phyloP scores from a whole-genome alignment of 2,113 vertebrate species.

The Rhinoptilus africanus region DNA sequence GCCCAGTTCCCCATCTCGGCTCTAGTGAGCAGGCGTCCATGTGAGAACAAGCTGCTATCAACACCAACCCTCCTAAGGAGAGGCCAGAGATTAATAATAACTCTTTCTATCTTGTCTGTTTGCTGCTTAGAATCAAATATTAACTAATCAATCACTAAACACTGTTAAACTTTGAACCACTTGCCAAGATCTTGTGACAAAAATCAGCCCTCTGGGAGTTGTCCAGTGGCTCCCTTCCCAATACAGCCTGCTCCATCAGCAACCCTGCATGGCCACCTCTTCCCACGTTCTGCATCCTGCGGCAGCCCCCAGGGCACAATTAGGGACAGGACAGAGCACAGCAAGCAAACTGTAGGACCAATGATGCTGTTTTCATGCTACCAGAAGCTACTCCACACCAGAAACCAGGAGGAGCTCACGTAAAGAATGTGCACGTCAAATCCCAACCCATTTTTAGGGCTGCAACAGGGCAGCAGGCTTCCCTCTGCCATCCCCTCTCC shows the following conservation, averaged over 20 bases:
- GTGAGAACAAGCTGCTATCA: neutral
- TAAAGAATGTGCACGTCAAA: neutral
- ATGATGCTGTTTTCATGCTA: neutral
- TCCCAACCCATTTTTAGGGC: neutral
- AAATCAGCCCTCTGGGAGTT: neutral
- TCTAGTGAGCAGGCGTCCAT: fast-evolving
- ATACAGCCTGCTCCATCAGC: neutral
- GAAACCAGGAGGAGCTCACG: fast-evolving
- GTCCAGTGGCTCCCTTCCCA: neutral
- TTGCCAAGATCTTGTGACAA: neutral
- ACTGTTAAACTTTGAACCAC: neutral
- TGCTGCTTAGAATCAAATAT: neutral
- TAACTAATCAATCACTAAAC: neutral
- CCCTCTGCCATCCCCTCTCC: neutral
- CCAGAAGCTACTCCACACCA: neutral
- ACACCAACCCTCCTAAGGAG: neutral
- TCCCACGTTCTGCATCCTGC: fast-evolving
- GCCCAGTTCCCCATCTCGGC: neutral
- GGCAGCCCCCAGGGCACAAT: neutral
- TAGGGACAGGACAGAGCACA: neutral
- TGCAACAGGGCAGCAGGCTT: neutral
- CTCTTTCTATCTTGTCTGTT: neutral
- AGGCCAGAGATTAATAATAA: neutral
- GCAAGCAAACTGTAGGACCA: neutral
- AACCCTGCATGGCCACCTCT: neutral